Percentiles rank a stretch among this genome's conserved stretches.
Evolutionary conservation across 2,797 vertebrate species (phyloP).

Genomic region (Percopsis omiscomaycus): DNA sequence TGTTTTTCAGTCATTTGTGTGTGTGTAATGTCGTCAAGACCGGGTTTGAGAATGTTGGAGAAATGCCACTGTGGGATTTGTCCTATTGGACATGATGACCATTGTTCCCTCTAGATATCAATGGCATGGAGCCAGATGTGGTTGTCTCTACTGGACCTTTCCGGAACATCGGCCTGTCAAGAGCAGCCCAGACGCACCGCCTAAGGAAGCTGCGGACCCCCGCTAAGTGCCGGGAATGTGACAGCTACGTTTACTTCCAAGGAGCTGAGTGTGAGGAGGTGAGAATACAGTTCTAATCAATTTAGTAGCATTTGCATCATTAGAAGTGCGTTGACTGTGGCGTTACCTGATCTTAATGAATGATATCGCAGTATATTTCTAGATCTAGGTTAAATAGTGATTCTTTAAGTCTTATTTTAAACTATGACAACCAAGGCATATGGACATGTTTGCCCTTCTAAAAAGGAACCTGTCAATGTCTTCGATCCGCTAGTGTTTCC

Average conservation of each 20-base stretch:
- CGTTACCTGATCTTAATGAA: neutral
- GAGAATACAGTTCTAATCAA: conserved; percentile 27
- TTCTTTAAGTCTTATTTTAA: neutral
- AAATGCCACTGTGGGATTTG: too few relatives aligned
- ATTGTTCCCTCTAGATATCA: conserved; percentile 75
- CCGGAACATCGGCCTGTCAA: conserved; percentile 89
- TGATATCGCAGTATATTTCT: neutral
- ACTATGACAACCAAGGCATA: neutral
- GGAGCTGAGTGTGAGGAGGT: conserved; percentile 98
- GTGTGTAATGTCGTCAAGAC: neutral
- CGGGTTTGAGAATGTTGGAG: neutral
- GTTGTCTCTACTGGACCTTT: conserved; percentile 85
- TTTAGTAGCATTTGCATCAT: neutral
- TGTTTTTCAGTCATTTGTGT: neutral
- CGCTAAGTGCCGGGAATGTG: conserved; percentile 93
- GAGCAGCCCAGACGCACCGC: conserved; percentile 90
- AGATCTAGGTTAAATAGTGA: neutral
- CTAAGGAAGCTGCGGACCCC: conserved; percentile 91
- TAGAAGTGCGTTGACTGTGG: neutral
- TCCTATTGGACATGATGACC: neutral
- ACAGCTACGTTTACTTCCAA: conserved; percentile 98
- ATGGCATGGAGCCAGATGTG: conserved; percentile 83
- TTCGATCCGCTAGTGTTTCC: conserved; percentile 82
- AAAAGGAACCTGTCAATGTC: neutral
- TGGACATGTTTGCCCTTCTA: neutral